phyloP scores from a whole-genome alignment of 2,888 invertebrate species.

The Troides aeacus region DNA sequence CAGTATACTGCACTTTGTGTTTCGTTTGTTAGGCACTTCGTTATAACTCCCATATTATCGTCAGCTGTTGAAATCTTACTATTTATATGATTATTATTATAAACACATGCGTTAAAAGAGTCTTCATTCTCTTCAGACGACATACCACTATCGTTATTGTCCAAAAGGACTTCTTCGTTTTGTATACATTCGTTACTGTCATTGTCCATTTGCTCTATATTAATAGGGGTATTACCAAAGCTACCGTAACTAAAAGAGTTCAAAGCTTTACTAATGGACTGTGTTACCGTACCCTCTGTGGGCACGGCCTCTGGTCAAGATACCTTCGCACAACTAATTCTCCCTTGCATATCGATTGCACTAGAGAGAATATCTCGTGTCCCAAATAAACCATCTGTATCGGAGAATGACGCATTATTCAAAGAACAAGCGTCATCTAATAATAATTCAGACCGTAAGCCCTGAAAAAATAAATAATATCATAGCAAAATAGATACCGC shows the following conservation, averaged over 20 bases:
- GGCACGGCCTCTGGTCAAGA: conserved; percentile 78
- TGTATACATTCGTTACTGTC: conserved; percentile 34
- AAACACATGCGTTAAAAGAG: conserved; percentile 52
- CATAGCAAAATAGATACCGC: neutral
- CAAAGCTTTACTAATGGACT: conserved; percentile 42
- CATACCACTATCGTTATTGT: conserved; percentile 65
- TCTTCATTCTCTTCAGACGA: conserved; percentile 74
- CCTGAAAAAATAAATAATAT: conserved; percentile 49
- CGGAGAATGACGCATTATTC: conserved; percentile 58
- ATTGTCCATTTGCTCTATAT: conserved; percentile 40
- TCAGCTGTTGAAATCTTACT: conserved; percentile 49
- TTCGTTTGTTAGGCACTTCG: conserved; percentile 73
- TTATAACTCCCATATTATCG: conserved; percentile 54
- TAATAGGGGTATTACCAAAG: conserved; percentile 60
- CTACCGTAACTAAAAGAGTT: conserved; percentile 60
- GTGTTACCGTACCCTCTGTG: conserved; percentile 57
- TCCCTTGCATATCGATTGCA: conserved; percentile 65
- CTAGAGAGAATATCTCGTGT: conserved; percentile 58
- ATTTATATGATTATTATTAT: conserved; percentile 45
- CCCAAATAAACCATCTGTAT: conserved; percentile 61
- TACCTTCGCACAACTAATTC: conserved; percentile 49
- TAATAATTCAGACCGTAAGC: conserved; percentile 63
- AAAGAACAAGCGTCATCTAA: conserved; percentile 67
- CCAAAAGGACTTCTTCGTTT: conserved; percentile 34
- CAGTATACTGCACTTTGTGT: conserved; percentile 58